These are phyloP conservation scores for Helleia helle DNA, from an alignment of 2,888 invertebrate genomes.

Conservation along the genomic window DNA sequence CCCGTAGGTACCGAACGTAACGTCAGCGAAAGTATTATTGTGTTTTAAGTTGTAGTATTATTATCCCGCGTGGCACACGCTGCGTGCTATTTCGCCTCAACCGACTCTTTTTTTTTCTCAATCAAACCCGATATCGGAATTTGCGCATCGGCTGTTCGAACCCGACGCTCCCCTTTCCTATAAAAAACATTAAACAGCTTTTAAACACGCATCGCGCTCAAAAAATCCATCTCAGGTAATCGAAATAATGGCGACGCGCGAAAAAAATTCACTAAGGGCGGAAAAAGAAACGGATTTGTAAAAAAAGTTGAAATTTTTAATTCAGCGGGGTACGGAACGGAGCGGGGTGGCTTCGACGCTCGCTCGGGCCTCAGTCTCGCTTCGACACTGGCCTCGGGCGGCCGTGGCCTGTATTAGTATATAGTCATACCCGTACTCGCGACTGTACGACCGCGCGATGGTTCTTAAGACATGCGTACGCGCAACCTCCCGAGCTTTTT, in stretches of 20 bases:
- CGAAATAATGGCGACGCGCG: slow-evolving; percentile 66
- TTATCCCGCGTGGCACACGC: slow-evolving; percentile 12
- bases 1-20: not conserved
- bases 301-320: slow-evolving; percentile 63
- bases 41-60: not conserved
- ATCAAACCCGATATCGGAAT: slow-evolving; percentile 63
- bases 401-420: not conserved
- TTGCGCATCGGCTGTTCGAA: slow-evolving; percentile 64
- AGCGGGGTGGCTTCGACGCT: slow-evolving; percentile 20
- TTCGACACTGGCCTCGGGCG: slow-evolving; percentile 13
- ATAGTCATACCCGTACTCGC: slow-evolving; percentile 11
- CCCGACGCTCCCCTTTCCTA: slow-evolving; percentile 60
- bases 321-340: slow-evolving; percentile 37
- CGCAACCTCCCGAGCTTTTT: slow-evolving; percentile 47
- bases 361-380: slow-evolving; percentile 22
- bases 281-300: slow-evolving; percentile 69
- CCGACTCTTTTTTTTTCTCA: slow-evolving; percentile 31
- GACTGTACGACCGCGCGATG: slow-evolving; percentile 31
- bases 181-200: slow-evolving; percentile 68
- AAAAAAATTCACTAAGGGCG: slow-evolving; percentile 73
- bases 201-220: slow-evolving; percentile 60
- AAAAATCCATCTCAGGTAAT: slow-evolving; percentile 70
- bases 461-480: slow-evolving; percentile 61
- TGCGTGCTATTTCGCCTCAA: slow-evolving; percentile 12
- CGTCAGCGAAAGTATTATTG: slow-evolving; percentile 7